Evolutionary conservation across 2,888 invertebrate species (phyloP).

Genomic region (Lysandra coridon): DNA sequence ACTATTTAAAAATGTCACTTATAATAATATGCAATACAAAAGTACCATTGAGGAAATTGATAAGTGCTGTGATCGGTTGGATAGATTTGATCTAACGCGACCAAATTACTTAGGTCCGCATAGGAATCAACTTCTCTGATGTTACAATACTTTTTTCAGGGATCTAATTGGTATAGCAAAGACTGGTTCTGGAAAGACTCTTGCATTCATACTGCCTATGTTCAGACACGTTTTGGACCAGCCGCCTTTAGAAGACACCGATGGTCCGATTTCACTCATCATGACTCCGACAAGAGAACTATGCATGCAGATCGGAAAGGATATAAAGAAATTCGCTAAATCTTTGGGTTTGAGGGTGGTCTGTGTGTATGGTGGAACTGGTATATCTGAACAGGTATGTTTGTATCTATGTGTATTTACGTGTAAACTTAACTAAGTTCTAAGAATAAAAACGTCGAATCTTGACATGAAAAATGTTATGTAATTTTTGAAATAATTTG

Average conservation of each 20-base stretch:
- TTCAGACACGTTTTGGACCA: slow-evolving; percentile 97
- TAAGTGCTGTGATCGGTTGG: too few relatives aligned
- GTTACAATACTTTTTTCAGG: slow-evolving; percentile 48
- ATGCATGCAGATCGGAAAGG: slow-evolving; percentile 99
- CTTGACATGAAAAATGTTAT: too few relatives aligned
- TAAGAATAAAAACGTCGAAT: too few relatives aligned
- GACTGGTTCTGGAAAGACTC: slow-evolving; percentile 98
- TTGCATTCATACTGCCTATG: slow-evolving; percentile 99
- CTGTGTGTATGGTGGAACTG: slow-evolving; percentile 99
- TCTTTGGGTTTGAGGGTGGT: slow-evolving; percentile 92
- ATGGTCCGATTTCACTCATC: slow-evolving; percentile 97
- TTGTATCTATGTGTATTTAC: too few relatives aligned
- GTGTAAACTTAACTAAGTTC: too few relatives aligned
- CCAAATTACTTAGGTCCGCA: too few relatives aligned
- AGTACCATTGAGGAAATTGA: too few relatives aligned
- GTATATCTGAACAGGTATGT: slow-evolving; percentile 91
- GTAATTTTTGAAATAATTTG: too few relatives aligned
- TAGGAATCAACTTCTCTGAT: too few relatives aligned
- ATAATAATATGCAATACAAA: too few relatives aligned
- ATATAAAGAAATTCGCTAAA: slow-evolving; percentile 97
- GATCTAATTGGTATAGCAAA: slow-evolving; percentile 99
- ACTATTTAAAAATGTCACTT: too few relatives aligned
- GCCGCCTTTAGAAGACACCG: slow-evolving; percentile 94
- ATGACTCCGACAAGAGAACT: slow-evolving; percentile 99
- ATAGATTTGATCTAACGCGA: too few relatives aligned